These are phyloP conservation scores for Ostrea denselamellosa DNA, from an alignment of 1,140 invertebrate species.

Conservation along the genomic window DNA sequence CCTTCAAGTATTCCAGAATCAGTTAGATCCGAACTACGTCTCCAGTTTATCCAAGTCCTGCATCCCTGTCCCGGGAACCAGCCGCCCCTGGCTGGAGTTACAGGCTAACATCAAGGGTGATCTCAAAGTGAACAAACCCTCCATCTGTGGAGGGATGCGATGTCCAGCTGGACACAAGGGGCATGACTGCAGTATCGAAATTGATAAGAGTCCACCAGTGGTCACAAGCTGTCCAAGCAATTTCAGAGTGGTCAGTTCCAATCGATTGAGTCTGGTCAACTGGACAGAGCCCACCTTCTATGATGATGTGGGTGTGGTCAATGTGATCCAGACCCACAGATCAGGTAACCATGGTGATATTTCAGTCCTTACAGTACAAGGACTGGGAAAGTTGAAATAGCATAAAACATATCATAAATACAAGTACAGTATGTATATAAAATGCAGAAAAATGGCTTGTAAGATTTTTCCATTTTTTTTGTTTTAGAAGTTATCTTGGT, in stretches of 20 bases:
- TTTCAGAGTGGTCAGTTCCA: slow-evolving; percentile 52
- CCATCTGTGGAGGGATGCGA: slow-evolving; percentile 57
- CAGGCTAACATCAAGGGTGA: slow-evolving; percentile 50
- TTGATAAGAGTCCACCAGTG: slow-evolving; percentile 60
- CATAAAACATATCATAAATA: not conserved
- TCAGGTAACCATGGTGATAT: slow-evolving; percentile 58
- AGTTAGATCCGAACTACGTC: slow-evolving; percentile 52
- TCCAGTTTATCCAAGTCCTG: slow-evolving; percentile 57
- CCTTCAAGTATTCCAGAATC: slow-evolving; percentile 59
- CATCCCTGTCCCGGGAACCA: slow-evolving; percentile 48
- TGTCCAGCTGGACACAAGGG: slow-evolving; percentile 60
- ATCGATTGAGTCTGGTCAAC: slow-evolving; percentile 51
- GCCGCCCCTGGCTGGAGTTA: slow-evolving; percentile 60
- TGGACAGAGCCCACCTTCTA: slow-evolving; percentile 67
- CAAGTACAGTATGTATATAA: not conserved
- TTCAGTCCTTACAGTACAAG: not conserved
- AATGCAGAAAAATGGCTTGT: not conserved
- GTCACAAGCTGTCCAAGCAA: slow-evolving; percentile 61
- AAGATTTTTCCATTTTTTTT: too few species aligned
- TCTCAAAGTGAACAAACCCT: slow-evolving; percentile 59
- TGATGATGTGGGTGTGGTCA: slow-evolving; percentile 62
- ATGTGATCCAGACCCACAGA: slow-evolving; percentile 63
- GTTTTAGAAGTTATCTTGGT: not conserved
- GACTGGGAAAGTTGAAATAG: not conserved
- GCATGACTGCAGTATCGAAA: slow-evolving; percentile 55